Percentiles rank a stretch among this genome's conserved stretches.
phyloP scores from a whole-genome alignment of 2,888 invertebrate species.

The Drosophila lacicola region DNA sequence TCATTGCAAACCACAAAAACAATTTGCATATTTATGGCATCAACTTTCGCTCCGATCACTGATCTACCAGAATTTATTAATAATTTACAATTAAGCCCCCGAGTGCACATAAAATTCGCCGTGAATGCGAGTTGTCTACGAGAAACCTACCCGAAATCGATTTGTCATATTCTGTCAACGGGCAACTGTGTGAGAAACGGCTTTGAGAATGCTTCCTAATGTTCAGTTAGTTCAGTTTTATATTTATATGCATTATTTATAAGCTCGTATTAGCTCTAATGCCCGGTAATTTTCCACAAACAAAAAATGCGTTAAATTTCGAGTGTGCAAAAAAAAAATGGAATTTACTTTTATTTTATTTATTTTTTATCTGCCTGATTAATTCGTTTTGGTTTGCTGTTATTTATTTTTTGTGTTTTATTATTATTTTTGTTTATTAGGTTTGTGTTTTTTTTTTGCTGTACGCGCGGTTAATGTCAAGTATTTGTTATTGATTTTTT shows the following conservation, averaged over 20 bases:
- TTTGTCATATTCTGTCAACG: slow-evolving; percentile 47
- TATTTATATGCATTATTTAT: neutral
- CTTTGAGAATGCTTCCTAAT: slow-evolving; percentile 32
- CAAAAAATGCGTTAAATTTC: slow-evolving; percentile 39
- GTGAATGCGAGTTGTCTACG: slow-evolving; percentile 10
- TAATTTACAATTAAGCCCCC: slow-evolving; percentile 6
- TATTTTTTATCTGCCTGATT: slow-evolving; percentile 3
- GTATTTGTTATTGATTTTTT: slow-evolving; percentile 76
- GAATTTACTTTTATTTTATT: slow-evolving; percentile 7
- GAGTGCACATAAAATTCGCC: slow-evolving; percentile 11
- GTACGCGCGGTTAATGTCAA: slow-evolving; percentile 65
- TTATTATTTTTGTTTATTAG: slow-evolving; percentile 23
- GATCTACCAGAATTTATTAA: slow-evolving; percentile 8
- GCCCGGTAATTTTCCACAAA: slow-evolving; percentile 43
- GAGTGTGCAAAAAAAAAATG: slow-evolving; percentile 9
- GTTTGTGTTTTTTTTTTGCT: slow-evolving; percentile 15
- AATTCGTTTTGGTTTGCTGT: slow-evolving; percentile 21
- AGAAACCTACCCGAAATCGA: slow-evolving; percentile 20
- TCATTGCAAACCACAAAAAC: neutral
- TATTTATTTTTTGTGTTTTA: slow-evolving; percentile 15
- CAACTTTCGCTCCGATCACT: slow-evolving; percentile 23
- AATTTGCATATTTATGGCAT: slow-evolving; percentile 2
- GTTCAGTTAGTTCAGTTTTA: neutral
- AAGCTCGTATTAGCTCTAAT: slow-evolving; percentile 1
- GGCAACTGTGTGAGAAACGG: slow-evolving; percentile 1